Percentiles rank a stretch among this genome's conserved stretches.
These are phyloP conservation scores for Mechanitis mazaeus DNA, from an alignment of 2,888 invertebrate genomes.

Conservation along the genomic window DNA sequence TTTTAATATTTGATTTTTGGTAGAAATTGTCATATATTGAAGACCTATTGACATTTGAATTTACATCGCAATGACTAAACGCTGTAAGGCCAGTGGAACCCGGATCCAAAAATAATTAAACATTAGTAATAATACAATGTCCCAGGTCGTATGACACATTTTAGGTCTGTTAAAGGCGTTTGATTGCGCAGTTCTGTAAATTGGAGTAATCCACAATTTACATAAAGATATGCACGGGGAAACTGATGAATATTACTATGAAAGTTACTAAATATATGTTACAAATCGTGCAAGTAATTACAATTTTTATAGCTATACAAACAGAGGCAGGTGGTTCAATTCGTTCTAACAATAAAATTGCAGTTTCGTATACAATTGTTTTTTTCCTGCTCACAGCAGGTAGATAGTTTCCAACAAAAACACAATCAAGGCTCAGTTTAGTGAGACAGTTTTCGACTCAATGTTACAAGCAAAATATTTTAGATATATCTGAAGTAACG, in stretches of 20 bases:
- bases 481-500: slow-evolving; percentile 29
- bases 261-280: slow-evolving; percentile 11
- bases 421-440: not conserved
- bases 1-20: not conserved
- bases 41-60: slow-evolving; percentile 11
- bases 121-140: slow-evolving; percentile 36
- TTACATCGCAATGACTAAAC: slow-evolving; percentile 42
- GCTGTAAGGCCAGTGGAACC: slow-evolving; percentile 44
- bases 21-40: slow-evolving; percentile 1
- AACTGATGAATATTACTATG: slow-evolving; percentile 27
- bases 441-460: not conserved
- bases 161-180: slow-evolving; percentile 44
- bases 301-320: slow-evolving; percentile 1
- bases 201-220: slow-evolving; percentile 33
- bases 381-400: slow-evolving; percentile 14
- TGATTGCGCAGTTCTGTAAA: slow-evolving; percentile 52
- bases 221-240: slow-evolving; percentile 31
- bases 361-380: slow-evolving; percentile 12
- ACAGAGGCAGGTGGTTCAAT: slow-evolving; percentile 16
- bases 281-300: slow-evolving; percentile 2
- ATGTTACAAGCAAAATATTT: slow-evolving; percentile 8
- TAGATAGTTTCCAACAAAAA: slow-evolving; percentile 5
- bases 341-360: slow-evolving; percentile 19
- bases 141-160: slow-evolving; percentile 37
- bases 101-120: slow-evolving; percentile 46